Conservation (phyloP, 2,888 invertebrate species). For the Macrosiphum euphorbiae region DNA sequence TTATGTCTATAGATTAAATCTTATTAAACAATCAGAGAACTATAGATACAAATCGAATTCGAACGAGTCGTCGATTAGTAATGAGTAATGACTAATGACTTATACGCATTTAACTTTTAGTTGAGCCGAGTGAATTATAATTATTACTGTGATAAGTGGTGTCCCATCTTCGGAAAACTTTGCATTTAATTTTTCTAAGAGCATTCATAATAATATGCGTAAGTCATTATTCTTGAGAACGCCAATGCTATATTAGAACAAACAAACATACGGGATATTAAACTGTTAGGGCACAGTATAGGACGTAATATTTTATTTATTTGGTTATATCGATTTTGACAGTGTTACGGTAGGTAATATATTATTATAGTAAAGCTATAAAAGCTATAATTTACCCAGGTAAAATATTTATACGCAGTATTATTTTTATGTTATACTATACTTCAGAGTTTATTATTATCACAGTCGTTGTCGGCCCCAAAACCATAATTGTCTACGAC, state of each 20-base stretch:
- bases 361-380: no score
- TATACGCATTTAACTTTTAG: not conserved
- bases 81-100: not conserved
- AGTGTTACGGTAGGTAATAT: no score
- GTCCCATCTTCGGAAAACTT: not conserved
- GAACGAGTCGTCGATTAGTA: not conserved
- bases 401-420: no score
- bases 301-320: no score
- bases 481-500: no score
- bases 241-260: not conserved
- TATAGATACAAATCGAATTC: not conserved
- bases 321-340: no score
- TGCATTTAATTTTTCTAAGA: not conserved
- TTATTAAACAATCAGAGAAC: not conserved
- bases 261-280: no score
- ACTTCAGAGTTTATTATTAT: no score
- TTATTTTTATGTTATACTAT: no score
- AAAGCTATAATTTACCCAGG: no score
- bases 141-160: not conserved
- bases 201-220: not conserved
- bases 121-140: not conserved
- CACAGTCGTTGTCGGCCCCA: no score
- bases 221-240: not conserved
- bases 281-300: no score
- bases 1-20: not conserved